A percentile compares a stretch with the other conserved stretches of the same genome.
Evolutionary conservation across 1,140 invertebrate genomes (phyloP).

Genomic region (Scaptodrosophila lebanonensis): DNA sequence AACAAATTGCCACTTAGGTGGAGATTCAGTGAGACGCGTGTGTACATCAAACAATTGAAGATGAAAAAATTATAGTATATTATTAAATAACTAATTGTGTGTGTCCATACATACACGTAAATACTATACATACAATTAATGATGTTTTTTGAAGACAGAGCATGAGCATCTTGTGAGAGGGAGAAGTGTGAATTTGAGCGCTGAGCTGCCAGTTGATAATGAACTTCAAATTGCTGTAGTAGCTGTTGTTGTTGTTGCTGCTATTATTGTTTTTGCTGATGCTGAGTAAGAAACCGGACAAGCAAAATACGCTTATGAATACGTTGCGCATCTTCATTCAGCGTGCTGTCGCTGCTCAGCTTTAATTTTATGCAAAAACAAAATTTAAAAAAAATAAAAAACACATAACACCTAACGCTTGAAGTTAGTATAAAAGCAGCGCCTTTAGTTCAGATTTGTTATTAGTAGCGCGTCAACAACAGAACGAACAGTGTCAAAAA

Average conservation of each 20-base stretch:
- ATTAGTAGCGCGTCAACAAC: constrained; percentile 48
- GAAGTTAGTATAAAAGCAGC: constrained; percentile 65
- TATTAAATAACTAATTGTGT: constrained; percentile 74
- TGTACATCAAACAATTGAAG: constrained; percentile 31
- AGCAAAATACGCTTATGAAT: no score
- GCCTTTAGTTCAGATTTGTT: constrained; percentile 39
- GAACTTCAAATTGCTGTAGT: constrained; percentile 50
- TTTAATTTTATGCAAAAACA: constrained; percentile 65
- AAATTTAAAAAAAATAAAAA: constrained; percentile 25
- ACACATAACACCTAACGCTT: constrained; percentile 18
- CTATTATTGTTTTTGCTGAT: constrained; percentile 17
- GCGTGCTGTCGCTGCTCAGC: constrained; percentile 14
- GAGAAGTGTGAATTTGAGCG: constrained; percentile 67
- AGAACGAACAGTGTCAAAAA: constrained; percentile 37
- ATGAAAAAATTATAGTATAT: constrained; percentile 29
- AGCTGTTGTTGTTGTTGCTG: constrained; percentile 13
- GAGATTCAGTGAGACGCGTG: constrained; percentile 15
- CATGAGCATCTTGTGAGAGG: constrained; percentile 23
- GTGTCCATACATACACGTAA: constrained; percentile 9
- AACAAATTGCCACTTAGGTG: constrained; percentile 52
- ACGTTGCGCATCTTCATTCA: constrained; percentile 65
- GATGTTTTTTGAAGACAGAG: constrained; percentile 45
- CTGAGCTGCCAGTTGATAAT: constrained; percentile 38
- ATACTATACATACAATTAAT: constrained; percentile 59
- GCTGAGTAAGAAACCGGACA: constrained; percentile 73